A percentile compares a stretch with the other conserved stretches of the same genome.
These are phyloP conservation scores for Notamacropus eugenii DNA, from an alignment of 2,797 vertebrate species.

Conservation along the genomic window DNA sequence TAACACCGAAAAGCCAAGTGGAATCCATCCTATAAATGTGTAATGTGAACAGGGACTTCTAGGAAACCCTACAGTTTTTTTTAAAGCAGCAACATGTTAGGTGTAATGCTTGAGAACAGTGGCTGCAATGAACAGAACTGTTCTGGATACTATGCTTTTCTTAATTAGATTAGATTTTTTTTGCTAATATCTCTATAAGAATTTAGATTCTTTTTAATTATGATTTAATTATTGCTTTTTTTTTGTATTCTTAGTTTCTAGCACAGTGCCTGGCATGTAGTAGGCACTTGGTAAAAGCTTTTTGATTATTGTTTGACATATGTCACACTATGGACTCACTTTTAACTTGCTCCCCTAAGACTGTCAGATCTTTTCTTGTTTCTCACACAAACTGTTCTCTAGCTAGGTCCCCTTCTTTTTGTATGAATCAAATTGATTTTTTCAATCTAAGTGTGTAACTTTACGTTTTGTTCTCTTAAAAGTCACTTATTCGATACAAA, in stretches of 20 bases:
- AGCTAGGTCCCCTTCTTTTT: background rate
- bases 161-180: background rate
- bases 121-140: background rate
- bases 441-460: background rate
- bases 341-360: background rate
- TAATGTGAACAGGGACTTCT: background rate
- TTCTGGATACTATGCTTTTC: background rate
- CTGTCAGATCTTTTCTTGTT: background rate
- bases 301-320: background rate
- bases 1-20: background rate
- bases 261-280: background rate
- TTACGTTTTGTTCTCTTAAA: background rate
- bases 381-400: background rate
- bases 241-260: background rate
- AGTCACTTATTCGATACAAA: background rate
- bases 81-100: background rate
- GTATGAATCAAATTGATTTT: background rate
- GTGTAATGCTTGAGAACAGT: background rate
- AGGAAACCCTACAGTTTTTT: background rate
- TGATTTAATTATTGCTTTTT: background rate
- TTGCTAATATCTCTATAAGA: background rate
- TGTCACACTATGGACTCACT: background rate
- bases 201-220: background rate
- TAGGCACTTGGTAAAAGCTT: background rate
- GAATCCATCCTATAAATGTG: rapidly evolving